Evolutionary conservation across 2,797 vertebrate species (phyloP).

Genomic region (Sparus aurata): DNA sequence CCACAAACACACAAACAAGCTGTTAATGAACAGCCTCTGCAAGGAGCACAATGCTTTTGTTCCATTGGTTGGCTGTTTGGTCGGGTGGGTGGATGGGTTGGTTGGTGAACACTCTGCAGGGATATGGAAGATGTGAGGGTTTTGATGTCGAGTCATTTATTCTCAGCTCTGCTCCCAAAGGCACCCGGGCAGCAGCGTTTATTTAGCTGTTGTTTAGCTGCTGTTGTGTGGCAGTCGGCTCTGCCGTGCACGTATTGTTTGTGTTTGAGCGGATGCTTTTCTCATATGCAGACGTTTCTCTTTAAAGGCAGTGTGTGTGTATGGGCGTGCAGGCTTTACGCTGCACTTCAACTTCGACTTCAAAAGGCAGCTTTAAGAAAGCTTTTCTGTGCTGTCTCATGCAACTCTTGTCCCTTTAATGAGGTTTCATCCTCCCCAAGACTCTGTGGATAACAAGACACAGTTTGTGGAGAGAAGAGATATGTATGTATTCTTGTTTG

Average conservation of each 20-base stretch:
- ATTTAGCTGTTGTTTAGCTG: slow-evolving; percentile 66
- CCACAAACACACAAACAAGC: slow-evolving; percentile 65
- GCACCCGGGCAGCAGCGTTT: slow-evolving; percentile 56
- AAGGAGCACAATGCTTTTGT: slow-evolving; percentile 59
- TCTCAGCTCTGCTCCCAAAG: slow-evolving; percentile 69
- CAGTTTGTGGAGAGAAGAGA: slow-evolving; percentile 49
- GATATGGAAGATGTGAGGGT: slow-evolving; percentile 74
- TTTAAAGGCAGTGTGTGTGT: slow-evolving; percentile 27
- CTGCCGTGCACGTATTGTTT: slow-evolving; percentile 42
- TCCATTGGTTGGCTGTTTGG: slow-evolving; percentile 61
- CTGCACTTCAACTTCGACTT: slow-evolving; percentile 64
- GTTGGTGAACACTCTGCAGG: slow-evolving; percentile 68
- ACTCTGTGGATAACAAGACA: slow-evolving; percentile 72
- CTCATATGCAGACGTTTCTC: slow-evolving; percentile 50
- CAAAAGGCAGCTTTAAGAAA: slow-evolving; percentile 77
- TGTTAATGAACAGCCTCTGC: slow-evolving; percentile 76
- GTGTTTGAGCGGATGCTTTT: slow-evolving; percentile 41
- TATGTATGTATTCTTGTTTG: slow-evolving; percentile 52
- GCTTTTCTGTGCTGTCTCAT: slow-evolving; percentile 66
- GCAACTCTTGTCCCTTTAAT: slow-evolving; percentile 73
- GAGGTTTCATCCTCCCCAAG: slow-evolving; percentile 69
- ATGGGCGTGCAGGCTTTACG: slow-evolving; percentile 7
- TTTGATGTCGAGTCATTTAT: slow-evolving; percentile 84
- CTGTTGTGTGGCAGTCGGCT: slow-evolving; percentile 47
- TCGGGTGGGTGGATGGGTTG: slow-evolving; percentile 60